Percentiles rank a stretch among this genome's conserved stretches.
phyloP scores from a whole-genome alignment of 2,888 invertebrate species.

The Drosophila meridionalis region DNA sequence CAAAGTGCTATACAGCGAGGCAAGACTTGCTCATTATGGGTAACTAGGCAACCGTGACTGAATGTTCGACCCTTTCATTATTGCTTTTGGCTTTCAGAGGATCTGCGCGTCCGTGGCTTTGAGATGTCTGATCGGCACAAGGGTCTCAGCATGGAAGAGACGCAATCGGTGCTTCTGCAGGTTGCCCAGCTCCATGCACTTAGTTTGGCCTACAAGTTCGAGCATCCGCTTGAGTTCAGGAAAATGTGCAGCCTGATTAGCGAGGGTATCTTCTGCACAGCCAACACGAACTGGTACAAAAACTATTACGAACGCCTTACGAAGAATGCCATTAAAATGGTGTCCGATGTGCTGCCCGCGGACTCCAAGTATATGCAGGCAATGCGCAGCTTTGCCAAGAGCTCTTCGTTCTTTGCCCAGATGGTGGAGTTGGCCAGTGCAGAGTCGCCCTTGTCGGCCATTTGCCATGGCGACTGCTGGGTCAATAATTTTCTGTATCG shows the following conservation, averaged over 20 bases:
- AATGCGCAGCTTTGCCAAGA: conserved; percentile 87
- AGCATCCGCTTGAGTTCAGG: conserved; percentile 87
- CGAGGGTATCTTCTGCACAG: conserved; percentile 88
- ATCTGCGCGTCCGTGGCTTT: conserved; percentile 87
- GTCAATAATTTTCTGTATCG: conserved; percentile 90
- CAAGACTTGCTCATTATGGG: conserved; percentile 87
- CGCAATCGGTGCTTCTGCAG: conserved; percentile 87
- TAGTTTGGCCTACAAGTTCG: conserved; percentile 88
- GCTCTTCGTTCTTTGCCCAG: conserved; percentile 88
- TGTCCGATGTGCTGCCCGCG: conserved; percentile 82
- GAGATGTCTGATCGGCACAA: conserved; percentile 88
- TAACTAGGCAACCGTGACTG: conserved; percentile 39
- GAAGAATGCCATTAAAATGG: conserved; percentile 89
- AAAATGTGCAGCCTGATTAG: conserved; percentile 83
- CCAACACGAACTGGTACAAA: conserved; percentile 89
- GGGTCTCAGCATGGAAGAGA: conserved; percentile 88
- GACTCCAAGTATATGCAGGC: conserved; percentile 87
- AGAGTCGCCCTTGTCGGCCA: conserved; percentile 88
- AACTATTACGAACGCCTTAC: conserved; percentile 89
- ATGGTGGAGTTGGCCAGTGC: conserved; percentile 89
- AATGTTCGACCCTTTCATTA: not conserved
- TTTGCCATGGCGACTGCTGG: conserved; percentile 92
- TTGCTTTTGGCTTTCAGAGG: conserved; percentile 85
- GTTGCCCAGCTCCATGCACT: conserved; percentile 89
- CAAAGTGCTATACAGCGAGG: conserved; percentile 87